phyloP scores from a whole-genome alignment of 2,888 invertebrate species.

The Apamea sordens region DNA sequence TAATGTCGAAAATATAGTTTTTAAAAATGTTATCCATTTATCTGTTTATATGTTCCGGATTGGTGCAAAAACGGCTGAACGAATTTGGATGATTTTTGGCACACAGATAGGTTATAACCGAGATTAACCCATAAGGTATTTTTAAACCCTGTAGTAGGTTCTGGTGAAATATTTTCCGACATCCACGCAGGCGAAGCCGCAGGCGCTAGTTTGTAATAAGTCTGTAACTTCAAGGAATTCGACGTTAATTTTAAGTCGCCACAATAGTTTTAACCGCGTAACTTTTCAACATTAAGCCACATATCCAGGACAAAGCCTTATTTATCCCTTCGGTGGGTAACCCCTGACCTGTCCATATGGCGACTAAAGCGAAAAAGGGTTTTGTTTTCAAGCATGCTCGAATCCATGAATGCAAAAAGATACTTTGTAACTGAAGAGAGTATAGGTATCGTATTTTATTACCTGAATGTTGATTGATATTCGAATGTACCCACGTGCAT shows the following conservation, averaged over 20 bases:
- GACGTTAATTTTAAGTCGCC: background rate
- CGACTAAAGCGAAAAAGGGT: constrained; percentile 9
- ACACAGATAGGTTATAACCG: background rate
- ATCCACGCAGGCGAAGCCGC: background rate
- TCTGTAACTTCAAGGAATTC: background rate
- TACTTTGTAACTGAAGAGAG: background rate
- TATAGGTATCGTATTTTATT: background rate
- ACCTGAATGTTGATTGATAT: background rate
- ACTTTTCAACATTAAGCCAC: constrained; percentile 17
- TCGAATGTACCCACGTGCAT: background rate
- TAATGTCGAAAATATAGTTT: no score
- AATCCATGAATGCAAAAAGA: background rate
- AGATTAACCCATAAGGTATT: background rate
- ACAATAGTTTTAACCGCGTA: background rate
- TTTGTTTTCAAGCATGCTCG: background rate
- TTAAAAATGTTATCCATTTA: background rate
- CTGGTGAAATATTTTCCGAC: background rate
- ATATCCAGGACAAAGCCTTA: constrained; percentile 2
- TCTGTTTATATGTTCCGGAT: background rate
- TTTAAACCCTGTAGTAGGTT: background rate
- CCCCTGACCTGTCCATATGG: background rate
- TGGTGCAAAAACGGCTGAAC: background rate
- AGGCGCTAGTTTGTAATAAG: background rate
- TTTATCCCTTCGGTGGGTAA: constrained; percentile 19
- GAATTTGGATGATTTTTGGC: background rate